phyloP scores from a whole-genome alignment of 2,113 vertebrate species.

The Camelus bactrianus region DNA sequence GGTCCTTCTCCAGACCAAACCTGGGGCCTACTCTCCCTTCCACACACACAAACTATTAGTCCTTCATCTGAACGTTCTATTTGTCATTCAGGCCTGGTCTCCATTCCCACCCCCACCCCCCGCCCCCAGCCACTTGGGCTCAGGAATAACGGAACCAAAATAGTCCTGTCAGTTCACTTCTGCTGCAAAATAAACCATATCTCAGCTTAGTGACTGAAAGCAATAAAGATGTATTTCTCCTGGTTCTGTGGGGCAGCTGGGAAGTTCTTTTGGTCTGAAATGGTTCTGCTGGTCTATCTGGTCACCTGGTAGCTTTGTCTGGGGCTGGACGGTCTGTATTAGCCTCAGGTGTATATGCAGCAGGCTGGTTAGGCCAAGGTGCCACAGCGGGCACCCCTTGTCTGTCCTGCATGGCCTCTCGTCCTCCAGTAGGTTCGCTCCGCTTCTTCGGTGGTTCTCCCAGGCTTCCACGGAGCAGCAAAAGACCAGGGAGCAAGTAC shows the following conservation, averaged over 20 bases:
- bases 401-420: background rate
- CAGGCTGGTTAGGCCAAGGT: background rate
- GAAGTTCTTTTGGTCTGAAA: background rate
- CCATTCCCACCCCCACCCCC: too few species aligned
- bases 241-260: background rate
- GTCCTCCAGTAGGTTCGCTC: background rate
- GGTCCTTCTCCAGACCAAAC: background rate
- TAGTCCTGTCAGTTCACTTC: background rate
- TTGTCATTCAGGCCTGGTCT: background rate
- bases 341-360: background rate
- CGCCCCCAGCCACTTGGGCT: background rate
- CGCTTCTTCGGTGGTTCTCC: background rate
- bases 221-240: background rate
- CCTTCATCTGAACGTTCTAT: background rate
- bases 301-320: background rate
- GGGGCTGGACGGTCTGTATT: background rate
- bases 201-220: background rate
- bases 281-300: background rate
- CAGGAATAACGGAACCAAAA: background rate
- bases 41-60: background rate
- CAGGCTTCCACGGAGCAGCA: background rate
- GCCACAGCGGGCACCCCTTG: accelerated
- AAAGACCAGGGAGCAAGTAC: background rate
- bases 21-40: background rate
- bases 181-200: background rate